These are phyloP conservation scores for Eurystomus glaucurus DNA, from an alignment of 2,797 vertebrate species.

Conservation along the genomic window DNA sequence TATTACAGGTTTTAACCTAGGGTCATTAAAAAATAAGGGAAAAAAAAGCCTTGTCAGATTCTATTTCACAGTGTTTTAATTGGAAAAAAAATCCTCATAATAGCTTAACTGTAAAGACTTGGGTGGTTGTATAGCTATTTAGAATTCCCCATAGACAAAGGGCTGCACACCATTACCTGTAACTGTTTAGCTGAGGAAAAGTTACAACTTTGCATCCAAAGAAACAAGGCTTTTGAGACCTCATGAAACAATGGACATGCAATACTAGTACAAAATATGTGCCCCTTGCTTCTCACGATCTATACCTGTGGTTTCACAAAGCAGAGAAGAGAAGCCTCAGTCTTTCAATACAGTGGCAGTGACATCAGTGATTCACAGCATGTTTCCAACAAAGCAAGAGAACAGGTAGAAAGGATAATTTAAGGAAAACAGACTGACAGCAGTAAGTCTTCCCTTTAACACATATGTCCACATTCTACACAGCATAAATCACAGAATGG, in stretches of 20 bases:
- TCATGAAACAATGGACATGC: neutral
- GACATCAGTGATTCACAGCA: neutral
- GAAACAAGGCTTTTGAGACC: conserved; percentile 29
- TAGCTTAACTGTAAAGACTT: neutral
- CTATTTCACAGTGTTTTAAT: neutral
- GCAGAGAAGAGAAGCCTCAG: neutral
- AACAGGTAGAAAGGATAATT: neutral
- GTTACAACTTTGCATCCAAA: conserved; percentile 6
- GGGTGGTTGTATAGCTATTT: neutral
- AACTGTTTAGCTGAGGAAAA: conserved; percentile 30
- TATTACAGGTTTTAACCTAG: neutral
- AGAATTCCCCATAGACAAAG: neutral
- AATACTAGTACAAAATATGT: neutral
- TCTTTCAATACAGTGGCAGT: neutral
- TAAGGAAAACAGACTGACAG: neutral
- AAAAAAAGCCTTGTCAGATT: neutral
- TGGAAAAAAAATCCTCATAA: neutral
- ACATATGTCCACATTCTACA: fast-evolving
- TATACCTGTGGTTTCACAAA: neutral
- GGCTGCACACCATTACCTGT: conserved; percentile 4
- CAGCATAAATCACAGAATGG: neutral
- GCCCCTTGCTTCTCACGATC: neutral
- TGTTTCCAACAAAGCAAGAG: neutral
- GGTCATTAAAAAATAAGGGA: fast-evolving
- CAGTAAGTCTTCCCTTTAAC: neutral